phyloP scores from a whole-genome alignment of 2,113 vertebrate species.

The Phalacrocorax brasilianus region DNA sequence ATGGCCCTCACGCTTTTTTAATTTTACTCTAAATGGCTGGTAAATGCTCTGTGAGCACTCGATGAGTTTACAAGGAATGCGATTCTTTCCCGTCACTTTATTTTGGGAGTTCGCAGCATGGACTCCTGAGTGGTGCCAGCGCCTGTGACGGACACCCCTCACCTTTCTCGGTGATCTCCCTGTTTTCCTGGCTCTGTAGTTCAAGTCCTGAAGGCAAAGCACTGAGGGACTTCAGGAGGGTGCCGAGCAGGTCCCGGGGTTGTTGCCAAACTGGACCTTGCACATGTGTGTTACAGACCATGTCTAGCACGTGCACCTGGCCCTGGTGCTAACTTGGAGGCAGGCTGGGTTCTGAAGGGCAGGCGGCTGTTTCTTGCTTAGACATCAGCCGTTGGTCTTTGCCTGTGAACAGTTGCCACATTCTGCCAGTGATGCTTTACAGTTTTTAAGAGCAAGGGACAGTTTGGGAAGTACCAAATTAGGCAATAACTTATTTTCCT shows the following conservation, averaged over 20 bases:
- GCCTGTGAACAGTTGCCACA: not conserved
- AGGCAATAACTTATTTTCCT: not conserved
- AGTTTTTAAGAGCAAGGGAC: not conserved
- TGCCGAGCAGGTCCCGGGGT: not conserved
- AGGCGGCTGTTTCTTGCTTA: not conserved
- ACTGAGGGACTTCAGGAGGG: not conserved
- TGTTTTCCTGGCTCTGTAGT: not conserved
- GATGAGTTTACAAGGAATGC: not conserved
- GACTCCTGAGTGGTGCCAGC: rapidly evolving
- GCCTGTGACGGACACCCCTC: rapidly evolving
- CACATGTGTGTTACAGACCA: rapidly evolving
- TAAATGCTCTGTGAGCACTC: not conserved
- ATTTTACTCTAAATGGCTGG: not conserved
- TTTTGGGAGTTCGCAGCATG: rapidly evolving
- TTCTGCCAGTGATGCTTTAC: not conserved
- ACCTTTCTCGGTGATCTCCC: rapidly evolving
- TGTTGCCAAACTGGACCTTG: rapidly evolving
- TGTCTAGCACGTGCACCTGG: rapidly evolving
- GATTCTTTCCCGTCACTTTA: rapidly evolving
- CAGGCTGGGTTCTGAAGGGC: not conserved
- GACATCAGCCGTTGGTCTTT: rapidly evolving
- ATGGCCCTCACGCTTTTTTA: conserved; percentile 23
- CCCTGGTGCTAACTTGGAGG: not conserved
- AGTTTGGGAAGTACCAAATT: not conserved
- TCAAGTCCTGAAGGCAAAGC: not conserved